Conservation (phyloP, 2,888 invertebrate genomes). For the Ichneumon xanthorius region DNA sequence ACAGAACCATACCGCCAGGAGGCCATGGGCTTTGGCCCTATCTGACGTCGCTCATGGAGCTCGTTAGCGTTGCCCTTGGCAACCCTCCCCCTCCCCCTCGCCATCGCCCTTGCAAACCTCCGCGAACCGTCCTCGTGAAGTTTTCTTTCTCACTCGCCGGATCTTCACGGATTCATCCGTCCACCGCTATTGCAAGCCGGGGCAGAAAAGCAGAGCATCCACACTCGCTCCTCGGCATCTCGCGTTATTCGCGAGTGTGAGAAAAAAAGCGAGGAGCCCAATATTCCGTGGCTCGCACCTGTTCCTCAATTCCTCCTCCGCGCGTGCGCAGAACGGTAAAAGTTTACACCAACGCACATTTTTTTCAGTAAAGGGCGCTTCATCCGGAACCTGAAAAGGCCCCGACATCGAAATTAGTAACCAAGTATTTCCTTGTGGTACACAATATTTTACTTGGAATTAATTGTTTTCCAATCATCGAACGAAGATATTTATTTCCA, state of each 20-base stretch:
- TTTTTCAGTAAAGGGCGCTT: too few relatives aligned
- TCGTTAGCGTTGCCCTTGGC: constrained; percentile 84
- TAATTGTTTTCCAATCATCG: too few relatives aligned
- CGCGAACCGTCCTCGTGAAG: constrained; percentile 66
- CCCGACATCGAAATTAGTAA: background rate
- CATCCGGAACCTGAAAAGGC: too few relatives aligned
- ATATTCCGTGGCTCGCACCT: constrained; percentile 22
- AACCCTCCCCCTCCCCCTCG: constrained; percentile 75
- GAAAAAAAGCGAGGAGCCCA: constrained; percentile 31
- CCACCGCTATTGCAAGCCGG: constrained; percentile 18
- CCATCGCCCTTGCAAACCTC: constrained; percentile 52
- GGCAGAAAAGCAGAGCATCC: constrained; percentile 35
- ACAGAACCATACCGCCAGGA: constrained; percentile 52
- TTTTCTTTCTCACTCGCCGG: constrained; percentile 62
- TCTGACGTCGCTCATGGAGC: constrained; percentile 84
- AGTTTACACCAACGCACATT: background rate
- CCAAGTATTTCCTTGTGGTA: background rate
- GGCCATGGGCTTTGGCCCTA: constrained; percentile 77
- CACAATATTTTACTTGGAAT: too few relatives aligned
- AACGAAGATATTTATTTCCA: too few relatives aligned
- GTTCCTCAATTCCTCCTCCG: constrained; percentile 1
- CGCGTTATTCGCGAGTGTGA: constrained; percentile 34
- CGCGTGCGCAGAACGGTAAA: constrained; percentile 29
- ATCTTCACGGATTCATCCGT: constrained; percentile 53
- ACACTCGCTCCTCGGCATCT: background rate